Evolutionary conservation across 2,113 vertebrate species (phyloP).

Genomic region (Alouatta palliata): DNA sequence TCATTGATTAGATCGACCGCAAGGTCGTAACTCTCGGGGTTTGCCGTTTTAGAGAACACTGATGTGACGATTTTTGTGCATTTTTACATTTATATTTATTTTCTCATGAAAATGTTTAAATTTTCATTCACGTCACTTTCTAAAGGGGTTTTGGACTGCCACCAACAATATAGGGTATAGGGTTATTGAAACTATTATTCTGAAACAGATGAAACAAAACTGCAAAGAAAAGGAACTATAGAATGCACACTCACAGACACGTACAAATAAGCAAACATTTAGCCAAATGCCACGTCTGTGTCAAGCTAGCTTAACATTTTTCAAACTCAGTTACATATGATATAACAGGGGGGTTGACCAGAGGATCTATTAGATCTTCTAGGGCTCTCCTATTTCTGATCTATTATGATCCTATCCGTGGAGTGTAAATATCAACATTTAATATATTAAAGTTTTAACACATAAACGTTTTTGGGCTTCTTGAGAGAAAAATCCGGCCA

Average conservation of each 20-base stretch:
- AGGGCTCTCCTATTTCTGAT: fast-evolving
- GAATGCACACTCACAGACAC: neutral
- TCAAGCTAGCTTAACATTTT: neutral
- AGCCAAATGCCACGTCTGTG: neutral
- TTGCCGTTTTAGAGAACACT: neutral
- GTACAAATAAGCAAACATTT: no score
- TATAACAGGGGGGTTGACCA: neutral
- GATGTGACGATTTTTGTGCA: neutral
- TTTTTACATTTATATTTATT: neutral
- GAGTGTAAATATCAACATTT: neutral
- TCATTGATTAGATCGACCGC: no score
- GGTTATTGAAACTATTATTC: neutral
- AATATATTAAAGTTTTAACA: neutral
- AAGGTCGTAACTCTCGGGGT: neutral
- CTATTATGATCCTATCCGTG: fast-evolving
- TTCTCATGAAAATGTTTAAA: neutral
- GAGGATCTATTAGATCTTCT: neutral
- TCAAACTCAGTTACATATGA: fast-evolving
- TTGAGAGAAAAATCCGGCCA: no score
- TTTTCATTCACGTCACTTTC: neutral
- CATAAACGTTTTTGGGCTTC: neutral
- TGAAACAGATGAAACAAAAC: neutral
- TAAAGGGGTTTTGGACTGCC: neutral
- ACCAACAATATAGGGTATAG: neutral
- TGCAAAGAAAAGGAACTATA: neutral